Percentiles rank a stretch among this genome's conserved stretches.
These are phyloP conservation scores for Crenichthys baileyi DNA, from an alignment of 2,797 vertebrate genomes.

Conservation along the genomic window DNA sequence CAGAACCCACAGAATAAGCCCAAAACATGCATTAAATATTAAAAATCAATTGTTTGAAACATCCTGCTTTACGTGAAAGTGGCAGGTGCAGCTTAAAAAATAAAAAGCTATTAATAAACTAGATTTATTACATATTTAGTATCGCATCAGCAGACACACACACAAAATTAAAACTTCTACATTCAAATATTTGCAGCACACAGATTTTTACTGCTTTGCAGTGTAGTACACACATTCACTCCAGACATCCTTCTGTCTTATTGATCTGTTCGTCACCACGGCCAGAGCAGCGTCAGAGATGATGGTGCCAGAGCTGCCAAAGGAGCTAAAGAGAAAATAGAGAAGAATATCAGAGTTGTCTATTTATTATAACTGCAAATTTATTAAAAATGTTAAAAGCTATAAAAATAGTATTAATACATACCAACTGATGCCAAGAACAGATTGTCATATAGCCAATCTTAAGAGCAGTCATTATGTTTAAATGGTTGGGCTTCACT, in stretches of 20 bases:
- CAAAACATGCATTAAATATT: too few species aligned
- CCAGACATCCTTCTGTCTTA: conserved; percentile 2
- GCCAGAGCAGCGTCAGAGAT: conserved; percentile 41
- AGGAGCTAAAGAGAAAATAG: conserved; percentile 13
- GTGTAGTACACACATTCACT: conserved; percentile 43
- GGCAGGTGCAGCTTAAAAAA: not conserved
- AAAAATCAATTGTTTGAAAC: too few species aligned
- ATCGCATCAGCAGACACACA: not conserved
- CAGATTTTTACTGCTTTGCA: conserved; percentile 15
- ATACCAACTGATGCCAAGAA: not conserved
- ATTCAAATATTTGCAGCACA: not conserved
- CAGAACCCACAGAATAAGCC: too few species aligned
- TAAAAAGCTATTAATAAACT: not conserved
- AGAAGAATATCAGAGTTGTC: not conserved
- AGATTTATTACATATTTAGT: not conserved
- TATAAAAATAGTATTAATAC: not conserved
- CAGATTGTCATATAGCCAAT: not conserved
- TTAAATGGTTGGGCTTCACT: not conserved
- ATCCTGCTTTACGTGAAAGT: too few species aligned
- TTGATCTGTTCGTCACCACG: not conserved
- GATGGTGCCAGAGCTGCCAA: not conserved
- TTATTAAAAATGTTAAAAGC: not conserved
- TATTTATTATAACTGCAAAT: not conserved
- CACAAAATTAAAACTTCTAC: not conserved
- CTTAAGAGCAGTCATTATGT: not conserved